Evolutionary conservation across 2,113 vertebrate genomes (phyloP), one percentile per base, ranked within the genome.

Genomic region (Oryzias curvinotus): DNA sequence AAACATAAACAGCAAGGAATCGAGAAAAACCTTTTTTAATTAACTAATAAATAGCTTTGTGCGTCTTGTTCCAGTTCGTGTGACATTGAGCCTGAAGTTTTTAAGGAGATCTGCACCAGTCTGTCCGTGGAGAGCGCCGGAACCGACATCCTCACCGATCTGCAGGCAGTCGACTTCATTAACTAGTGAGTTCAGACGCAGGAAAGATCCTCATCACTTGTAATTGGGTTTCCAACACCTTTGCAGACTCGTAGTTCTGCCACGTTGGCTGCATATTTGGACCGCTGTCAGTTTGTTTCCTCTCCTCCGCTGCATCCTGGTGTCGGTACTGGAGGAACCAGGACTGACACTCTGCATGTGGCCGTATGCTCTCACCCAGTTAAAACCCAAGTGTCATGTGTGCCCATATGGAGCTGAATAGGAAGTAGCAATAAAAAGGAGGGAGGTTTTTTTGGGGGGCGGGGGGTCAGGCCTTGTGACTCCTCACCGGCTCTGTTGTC

Each of bases 141-240:
- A 99, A n/a, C 97, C 0, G 96, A 98, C 85, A 97, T 98, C 78
- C 94, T 99, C 69, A 98, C 97, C 14, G 97, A 99, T 88, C 93
- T 99, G 59, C 96, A 99, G 91, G 97, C 97, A 0, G 95, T 99
- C 77, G 97, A 98, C 90, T 99, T 98, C 90, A 98, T 98, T 84
- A 99, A 99, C 93, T 96, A 97, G 96, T 96, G 87, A 97, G 94
- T 94, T 57, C 57, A 61, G 68, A 62, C 57, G 4, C 56, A 41
- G 50, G 25, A 15, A 46, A 30, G 45, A 67, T 55, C 16, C 4
- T n/a, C n/a, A n/a, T n/a, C n/a, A n/a, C n/a, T n/a, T 99, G 97
- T 97, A n/a, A n/a, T n/a, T 21, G 53, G 28, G 25, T 53, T 68
- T 68, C 28, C 23, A 5, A 49, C 62, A 50, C 63, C 64, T 57